Percentiles rank a stretch among this genome's conserved stretches.
Evolutionary conservation across 2,113 vertebrate genomes (phyloP).

Genomic region (Erythrocercus mccallii): DNA sequence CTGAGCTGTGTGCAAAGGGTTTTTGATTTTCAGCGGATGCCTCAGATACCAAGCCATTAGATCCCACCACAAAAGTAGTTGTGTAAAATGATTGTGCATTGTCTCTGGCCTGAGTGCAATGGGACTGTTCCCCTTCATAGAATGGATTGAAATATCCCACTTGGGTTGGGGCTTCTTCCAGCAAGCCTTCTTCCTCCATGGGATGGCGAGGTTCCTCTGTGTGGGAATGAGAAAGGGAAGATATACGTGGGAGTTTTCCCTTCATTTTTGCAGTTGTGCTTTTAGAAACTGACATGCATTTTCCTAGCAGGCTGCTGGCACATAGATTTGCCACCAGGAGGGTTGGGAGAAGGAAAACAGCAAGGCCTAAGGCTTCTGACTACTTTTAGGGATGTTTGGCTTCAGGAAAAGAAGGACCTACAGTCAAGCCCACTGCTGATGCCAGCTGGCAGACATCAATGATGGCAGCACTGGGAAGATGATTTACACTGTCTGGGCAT

Average conservation of each 20-base stretch:
- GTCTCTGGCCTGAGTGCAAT: conserved; percentile 33
- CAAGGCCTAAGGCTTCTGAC: background rate
- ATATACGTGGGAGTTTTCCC: background rate
- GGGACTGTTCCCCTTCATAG: background rate
- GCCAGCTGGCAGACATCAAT: background rate
- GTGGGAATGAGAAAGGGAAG: background rate
- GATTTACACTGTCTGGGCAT: background rate
- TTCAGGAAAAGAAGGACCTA: background rate
- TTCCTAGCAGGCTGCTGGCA: background rate
- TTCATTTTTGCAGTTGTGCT: background rate
- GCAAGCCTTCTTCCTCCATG: background rate
- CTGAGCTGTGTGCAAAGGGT: conserved; percentile 81
- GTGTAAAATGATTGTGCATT: conserved; percentile 71
- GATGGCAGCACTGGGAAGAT: fast-evolving
- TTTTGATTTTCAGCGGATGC: conserved; percentile 91
- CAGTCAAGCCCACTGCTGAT: background rate
- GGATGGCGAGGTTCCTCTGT: background rate
- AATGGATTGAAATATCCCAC: background rate
- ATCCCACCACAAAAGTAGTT: conserved; percentile 86
- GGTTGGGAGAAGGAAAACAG: background rate
- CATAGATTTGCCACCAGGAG: background rate
- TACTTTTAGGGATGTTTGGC: background rate
- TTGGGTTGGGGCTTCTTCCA: background rate
- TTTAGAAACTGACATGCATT: background rate
- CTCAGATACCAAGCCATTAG: conserved; percentile 77